Base-by-base conservation (phyloP, 2,797 vertebrate species). In the Phataginus tetradactyla region DNA sequence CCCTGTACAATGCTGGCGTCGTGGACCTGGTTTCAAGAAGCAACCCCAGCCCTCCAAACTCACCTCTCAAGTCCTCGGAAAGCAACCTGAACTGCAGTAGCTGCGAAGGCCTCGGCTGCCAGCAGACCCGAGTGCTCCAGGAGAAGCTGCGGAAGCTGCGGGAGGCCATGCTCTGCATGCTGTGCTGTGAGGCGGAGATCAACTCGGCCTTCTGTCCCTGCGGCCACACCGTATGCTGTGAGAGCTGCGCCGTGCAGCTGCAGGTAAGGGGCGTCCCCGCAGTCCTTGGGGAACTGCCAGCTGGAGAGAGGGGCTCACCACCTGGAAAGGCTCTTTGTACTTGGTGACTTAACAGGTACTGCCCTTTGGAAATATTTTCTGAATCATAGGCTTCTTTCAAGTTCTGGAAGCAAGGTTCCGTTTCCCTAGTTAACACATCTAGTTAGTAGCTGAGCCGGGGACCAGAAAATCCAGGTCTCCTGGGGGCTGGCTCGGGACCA, bases 201-300 rank as follows among this genome's bases (percentile, higher is more conserved):
- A 99, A 99, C 83, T 99, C 99, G 0, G 99, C 99, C 1, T 99
- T 99, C 98, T 99, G 99, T 96, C 99, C 99, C 84, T 99, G 99
- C 2, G 99, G 99, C 39, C 99, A 99, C 98, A 99, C 99, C 39
- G 99, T 99, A 91, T 99, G 99, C 98, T 99, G 99, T 90, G 99
- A 99, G 98, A 98, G 98, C 97, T 99, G 99, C 1, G 99, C 99
- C 2, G 96, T 98, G 91, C 99, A 99, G 92, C 99, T 99, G 55
- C 99, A 99, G 99, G 99, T 99, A 98, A 99, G 86, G 63, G 20
- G 0, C 37, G 10, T 45, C 45, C 9, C 45, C 45, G 1, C 45
- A 45, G 45, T 20, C 12, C 17, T 7, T 5, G 59, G 23, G 49
- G 17, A 0, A 23, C 80, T 59, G 32, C 42, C 20, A 45, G 45